A percentile compares a stretch with the other conserved stretches of the same genome.
Evolutionary conservation across 2,888 invertebrate genomes (phyloP).

Genomic region (Agonopterix alstromeriana): DNA sequence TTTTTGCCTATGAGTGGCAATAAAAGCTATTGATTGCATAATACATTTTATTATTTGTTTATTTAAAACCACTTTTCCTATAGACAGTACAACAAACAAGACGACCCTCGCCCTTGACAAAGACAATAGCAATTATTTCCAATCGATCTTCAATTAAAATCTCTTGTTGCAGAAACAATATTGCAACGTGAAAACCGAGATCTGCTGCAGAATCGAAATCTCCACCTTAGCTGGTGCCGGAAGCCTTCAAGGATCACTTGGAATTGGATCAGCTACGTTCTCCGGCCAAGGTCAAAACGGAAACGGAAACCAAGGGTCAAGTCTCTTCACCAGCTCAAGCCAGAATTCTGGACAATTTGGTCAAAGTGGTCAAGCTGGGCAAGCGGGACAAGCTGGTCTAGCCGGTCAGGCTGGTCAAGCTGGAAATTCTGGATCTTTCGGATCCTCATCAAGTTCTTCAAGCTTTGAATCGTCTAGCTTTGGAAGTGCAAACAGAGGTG

Average conservation of each 20-base stretch:
- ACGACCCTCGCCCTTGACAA: too few relatives aligned
- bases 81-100: too few relatives aligned
- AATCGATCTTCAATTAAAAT: background rate
- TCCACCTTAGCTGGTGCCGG: slow-evolving; percentile 34
- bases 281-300: slow-evolving; percentile 35
- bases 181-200: slow-evolving; percentile 61
- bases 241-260: slow-evolving; percentile 37
- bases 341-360: slow-evolving; percentile 11
- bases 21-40: too few relatives aligned
- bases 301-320: slow-evolving; percentile 19
- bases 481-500: slow-evolving; percentile 7
- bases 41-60: too few relatives aligned
- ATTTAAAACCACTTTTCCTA: too few relatives aligned
- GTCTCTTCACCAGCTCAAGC: slow-evolving; percentile 6
- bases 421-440: slow-evolving; percentile 8
- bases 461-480: slow-evolving; percentile 10
- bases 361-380: background rate
- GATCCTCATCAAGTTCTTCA: slow-evolving; percentile 3
- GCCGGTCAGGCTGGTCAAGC: slow-evolving; percentile 5
- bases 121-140: too few relatives aligned
- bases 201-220: slow-evolving; percentile 65
- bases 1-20: too few relatives aligned
- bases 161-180: slow-evolving; percentile 63
- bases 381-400: background rate
- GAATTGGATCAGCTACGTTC: slow-evolving; percentile 43